These are phyloP conservation scores for Steatocranus sp. DNA, from an alignment of 2,797 vertebrate species.

Conservation along the genomic window DNA sequence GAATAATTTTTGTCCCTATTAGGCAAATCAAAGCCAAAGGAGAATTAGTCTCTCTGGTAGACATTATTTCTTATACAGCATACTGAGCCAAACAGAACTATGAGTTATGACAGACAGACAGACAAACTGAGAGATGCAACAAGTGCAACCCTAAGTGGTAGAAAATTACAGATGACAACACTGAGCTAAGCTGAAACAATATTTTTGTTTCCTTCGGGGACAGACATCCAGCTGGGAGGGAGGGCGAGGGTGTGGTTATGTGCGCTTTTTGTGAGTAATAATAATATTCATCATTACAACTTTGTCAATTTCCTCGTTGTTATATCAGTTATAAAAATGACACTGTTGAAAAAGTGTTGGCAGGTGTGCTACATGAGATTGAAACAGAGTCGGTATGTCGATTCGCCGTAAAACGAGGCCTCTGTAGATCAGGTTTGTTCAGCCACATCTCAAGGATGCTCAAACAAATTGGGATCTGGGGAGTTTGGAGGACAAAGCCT, in stretches of 20 bases:
- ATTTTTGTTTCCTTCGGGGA: neutral
- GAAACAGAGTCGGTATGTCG: neutral
- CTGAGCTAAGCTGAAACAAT: neutral
- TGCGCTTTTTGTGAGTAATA: neutral
- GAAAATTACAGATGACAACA: neutral
- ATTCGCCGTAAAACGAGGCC: neutral
- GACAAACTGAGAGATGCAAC: neutral
- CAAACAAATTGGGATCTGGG: neutral
- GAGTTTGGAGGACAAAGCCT: neutral
- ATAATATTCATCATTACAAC: neutral
- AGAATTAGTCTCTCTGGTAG: neutral
- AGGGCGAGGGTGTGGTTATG: neutral
- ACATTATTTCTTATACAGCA: neutral
- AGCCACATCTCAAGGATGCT: neutral
- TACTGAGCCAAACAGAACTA: neutral
- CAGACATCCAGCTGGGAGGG: neutral
- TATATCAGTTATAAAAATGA: neutral
- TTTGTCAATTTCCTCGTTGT: neutral
- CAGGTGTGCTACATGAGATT: neutral
- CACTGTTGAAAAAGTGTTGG: neutral
- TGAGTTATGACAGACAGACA: neutral
- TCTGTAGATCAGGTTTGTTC: neutral
- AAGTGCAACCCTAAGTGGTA: neutral
- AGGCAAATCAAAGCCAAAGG: conserved; percentile 15
- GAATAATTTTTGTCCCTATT: conserved; percentile 5